Base-by-base conservation (phyloP, 2,888 invertebrate species). In the Cabera pusaria region DNA sequence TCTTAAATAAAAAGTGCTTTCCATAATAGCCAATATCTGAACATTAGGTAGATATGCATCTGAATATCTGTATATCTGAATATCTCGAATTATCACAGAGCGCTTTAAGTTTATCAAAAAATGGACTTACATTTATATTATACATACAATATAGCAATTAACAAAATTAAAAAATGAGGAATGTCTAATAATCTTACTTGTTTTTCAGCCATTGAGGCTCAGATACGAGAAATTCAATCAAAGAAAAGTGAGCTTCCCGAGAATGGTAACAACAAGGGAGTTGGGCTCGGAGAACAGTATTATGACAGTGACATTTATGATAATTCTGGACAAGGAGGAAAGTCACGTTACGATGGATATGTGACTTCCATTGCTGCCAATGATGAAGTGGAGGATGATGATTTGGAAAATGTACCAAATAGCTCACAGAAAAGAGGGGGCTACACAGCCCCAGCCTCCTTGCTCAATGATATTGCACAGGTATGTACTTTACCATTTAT, bases 251-350 rank as follows among this genome's bases (percentile, higher is more conserved):
- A 95, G 64, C 80, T 94, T 9, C 79, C 88, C 5, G 92, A 93
- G 57, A 91, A 86, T 72, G 92, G 93, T 33, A 79, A 84, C 37
- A 93, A 93, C 44, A 95, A 95, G 62, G 96, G 95, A 27, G 97
- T 98, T 12, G 96, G 96, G 2, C 90, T 98, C 22, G 95, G 97
- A 27, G 96, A 96, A 59, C 92, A 93, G 50, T 97, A 94, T 73
- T 98, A 94, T 84, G 99, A 99, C 79, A 94, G 94, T 69, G 98
- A 98, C 61, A 96, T 99, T 52, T 99, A 98, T 75, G 97, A 96
- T 74, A 93, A 92, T 44, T 80, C 90, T 1, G 83, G 80, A 2
- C 90, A 91, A 45, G 90, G 86, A 22, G 90, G 90, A 24, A 95
- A 94, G 64, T 93, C 93, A 37, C 94, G 96, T 67, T 97, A 94